phyloP scores from a whole-genome alignment of 1,140 invertebrate species.

The Mylabris phalerata region DNA sequence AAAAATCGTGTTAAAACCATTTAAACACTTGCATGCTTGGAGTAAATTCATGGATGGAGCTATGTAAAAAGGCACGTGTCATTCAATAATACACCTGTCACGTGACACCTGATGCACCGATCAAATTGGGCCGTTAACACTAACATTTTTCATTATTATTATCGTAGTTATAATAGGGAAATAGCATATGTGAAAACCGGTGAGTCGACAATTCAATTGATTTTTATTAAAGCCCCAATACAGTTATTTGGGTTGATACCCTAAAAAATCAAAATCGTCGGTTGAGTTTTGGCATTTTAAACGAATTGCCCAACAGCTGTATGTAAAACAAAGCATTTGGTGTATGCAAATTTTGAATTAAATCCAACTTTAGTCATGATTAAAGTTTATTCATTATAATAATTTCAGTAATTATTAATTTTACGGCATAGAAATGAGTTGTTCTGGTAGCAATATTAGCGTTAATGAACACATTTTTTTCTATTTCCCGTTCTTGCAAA shows the following conservation, averaged over 20 bases:
- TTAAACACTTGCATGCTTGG: not conserved
- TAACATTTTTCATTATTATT: no score
- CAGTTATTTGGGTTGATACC: no score
- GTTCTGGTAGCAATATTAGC: no score
- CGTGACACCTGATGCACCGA: conserved; percentile 25
- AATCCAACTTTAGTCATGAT: conserved; percentile 8
- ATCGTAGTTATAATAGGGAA: not conserved
- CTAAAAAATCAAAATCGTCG: no score
- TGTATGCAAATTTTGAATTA: not conserved
- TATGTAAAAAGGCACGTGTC: conserved; percentile 18
- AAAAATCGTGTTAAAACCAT: not conserved
- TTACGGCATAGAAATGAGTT: not conserved
- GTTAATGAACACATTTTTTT: no score
- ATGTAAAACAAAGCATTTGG: conserved; percentile 14
- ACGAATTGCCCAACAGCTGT: conserved; percentile 12
- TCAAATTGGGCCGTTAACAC: conserved; percentile 19
- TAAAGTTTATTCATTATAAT: conserved; percentile 13
- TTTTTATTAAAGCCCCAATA: no score
- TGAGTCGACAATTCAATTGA: not conserved
- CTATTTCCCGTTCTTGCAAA: no score
- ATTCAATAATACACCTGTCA: conserved; percentile 24
- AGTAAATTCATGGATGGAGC: conserved; percentile 3
- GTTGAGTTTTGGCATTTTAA: not conserved
- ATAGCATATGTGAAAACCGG: conserved; percentile 9
- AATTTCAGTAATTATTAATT: conserved; percentile 13